Evolutionary conservation across 2,888 invertebrate species (phyloP).

Genomic region (Himalopsyche tibetana): DNA sequence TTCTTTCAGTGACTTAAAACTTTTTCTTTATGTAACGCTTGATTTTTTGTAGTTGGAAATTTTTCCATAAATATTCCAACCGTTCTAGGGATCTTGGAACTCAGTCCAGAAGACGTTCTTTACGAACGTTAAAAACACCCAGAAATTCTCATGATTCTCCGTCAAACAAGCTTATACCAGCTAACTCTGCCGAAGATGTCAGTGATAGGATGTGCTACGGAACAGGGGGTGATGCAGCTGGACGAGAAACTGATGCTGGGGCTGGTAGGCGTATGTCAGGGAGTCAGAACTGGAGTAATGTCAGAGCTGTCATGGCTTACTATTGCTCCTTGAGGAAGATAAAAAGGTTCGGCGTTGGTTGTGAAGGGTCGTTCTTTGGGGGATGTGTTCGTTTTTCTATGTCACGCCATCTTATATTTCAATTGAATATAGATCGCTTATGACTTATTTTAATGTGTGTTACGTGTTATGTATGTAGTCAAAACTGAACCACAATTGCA

Average conservation of each 20-base stretch:
- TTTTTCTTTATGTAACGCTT: not conserved
- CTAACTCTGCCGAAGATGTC: conserved; percentile 52
- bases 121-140: not conserved
- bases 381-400: not conserved
- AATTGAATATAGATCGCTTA: no score
- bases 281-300: conserved; percentile 89
- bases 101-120: not conserved
- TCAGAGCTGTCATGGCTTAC: conserved; percentile 92
- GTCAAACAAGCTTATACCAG: conserved; percentile 21
- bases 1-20: no score
- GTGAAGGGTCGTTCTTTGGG: not conserved
- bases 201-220: conserved; percentile 66
- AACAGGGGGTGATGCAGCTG: conserved; percentile 65
- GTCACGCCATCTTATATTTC: no score
- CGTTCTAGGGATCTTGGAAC: not conserved
- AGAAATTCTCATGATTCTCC: conserved; percentile 11
- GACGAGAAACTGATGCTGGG: conserved; percentile 64
- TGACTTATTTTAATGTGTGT: no score
- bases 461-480: no score
- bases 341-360: conserved; percentile 83
- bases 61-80: conserved; percentile 25
- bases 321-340: conserved; percentile 93
- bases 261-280: conserved; percentile 70
- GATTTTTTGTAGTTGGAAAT: not conserved
- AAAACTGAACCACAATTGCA: no score